Percentiles rank a stretch among this genome's conserved stretches.
phyloP scores from a whole-genome alignment of 23 tunicate species.

The Halocynthia roretzi region DNA sequence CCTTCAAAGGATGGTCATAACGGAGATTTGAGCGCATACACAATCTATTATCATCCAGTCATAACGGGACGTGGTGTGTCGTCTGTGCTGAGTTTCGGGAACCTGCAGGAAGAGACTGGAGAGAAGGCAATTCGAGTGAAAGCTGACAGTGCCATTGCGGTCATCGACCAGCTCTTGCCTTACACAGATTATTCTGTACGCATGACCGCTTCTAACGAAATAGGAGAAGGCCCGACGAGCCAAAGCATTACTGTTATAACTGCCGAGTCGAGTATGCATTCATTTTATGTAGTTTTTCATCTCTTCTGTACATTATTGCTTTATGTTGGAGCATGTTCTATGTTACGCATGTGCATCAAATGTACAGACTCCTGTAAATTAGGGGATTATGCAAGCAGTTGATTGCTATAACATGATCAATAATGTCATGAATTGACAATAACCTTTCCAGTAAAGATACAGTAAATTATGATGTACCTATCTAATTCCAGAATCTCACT shows the following conservation, averaged over 20 bases:
- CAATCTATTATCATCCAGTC: constrained; percentile 33
- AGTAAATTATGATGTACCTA: no score
- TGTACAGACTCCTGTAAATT: no score
- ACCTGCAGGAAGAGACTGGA: constrained; percentile 8
- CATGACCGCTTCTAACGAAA: constrained; percentile 53
- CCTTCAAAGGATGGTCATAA: constrained; percentile 42
- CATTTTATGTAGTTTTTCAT: no score
- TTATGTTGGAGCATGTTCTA: no score
- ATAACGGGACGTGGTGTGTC: not conserved
- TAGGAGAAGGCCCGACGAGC: constrained; percentile 93
- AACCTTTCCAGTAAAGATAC: no score
- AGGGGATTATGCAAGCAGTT: no score
- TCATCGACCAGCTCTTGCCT: constrained; percentile 31
- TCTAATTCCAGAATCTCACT: no score
- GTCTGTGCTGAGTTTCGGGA: not conserved
- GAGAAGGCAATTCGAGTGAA: constrained; percentile 9
- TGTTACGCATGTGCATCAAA: no score
- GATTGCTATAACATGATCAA: no score
- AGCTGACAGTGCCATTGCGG: constrained; percentile 4
- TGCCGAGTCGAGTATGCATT: constrained; percentile 38
- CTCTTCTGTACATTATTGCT: no score
- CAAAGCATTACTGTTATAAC: constrained; percentile 31
- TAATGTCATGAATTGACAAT: no score
- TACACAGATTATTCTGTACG: constrained; percentile 54
- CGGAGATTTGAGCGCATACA: constrained; percentile 41